Evolutionary conservation across 2,113 vertebrate genomes (phyloP), one percentile per base, ranked within the genome.

Genomic region (Hippopotamus amphibius): DNA sequence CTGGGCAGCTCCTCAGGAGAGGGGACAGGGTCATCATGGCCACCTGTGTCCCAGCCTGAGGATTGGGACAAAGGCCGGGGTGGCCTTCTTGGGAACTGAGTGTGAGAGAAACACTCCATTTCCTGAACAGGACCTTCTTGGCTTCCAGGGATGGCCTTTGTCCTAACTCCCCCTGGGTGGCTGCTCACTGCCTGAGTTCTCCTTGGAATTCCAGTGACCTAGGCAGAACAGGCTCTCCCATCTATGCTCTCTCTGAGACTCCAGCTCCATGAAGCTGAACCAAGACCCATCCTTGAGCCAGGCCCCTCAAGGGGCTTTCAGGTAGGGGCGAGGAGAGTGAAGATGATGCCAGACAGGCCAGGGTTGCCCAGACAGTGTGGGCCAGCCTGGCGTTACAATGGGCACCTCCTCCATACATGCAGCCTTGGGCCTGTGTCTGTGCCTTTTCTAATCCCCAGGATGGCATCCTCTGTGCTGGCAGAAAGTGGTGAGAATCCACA

Each of bases 281-380:
- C 17, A 41, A 61, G 79, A 43, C 15, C 3, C 0, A 30, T 1
- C 15, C 82, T 11, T 12, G 8, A 71, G 16, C 37, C 66, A 57
- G 30, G 14, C 0, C 9, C 12, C 4, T 63, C 1, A 14, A 15
- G 6, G 11, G 2, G 50, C 37, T 41, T 53, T 8, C 30, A 7
- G 7, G 30, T 30, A 28, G 3, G 4, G 15, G 7, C 6, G 5
- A 28, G 9, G 72, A 43, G 46, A 80, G 50, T 3, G 12, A 61
- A 43, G 14, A 33, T 1, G 12, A 6, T 10, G 17, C 33, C 5
- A 21, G 17, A 24, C 2, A 59, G 5, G 33, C 48, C 76, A n/a
- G 57, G 6, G 8, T 15, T 28, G 5, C 57, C 6, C 1, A 1
- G 46, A 66, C n/a, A 57, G 59, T 90, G 93, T 43, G 6, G 6